A percentile compares a stretch with the other conserved stretches of the same genome.
Evolutionary conservation across 2,888 invertebrate species (phyloP).

Genomic region (Ichneumoninae sp.): DNA sequence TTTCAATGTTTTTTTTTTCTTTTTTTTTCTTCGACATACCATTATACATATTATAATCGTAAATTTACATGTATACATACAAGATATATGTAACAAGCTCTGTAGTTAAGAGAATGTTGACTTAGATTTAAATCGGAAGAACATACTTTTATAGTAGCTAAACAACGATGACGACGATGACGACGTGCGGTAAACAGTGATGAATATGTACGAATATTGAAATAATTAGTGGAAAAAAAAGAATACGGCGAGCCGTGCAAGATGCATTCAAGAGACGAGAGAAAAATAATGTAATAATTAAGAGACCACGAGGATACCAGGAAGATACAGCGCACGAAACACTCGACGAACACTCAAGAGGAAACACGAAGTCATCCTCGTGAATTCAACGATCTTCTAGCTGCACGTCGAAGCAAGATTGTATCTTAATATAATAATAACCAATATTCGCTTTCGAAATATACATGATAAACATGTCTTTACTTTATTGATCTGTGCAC

Average conservation of each 20-base stretch:
- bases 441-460: conserved; percentile 80
- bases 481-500: conserved; percentile 82
- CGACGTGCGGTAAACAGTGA: conserved; percentile 52
- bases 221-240: conserved; percentile 60
- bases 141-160: conserved; percentile 60
- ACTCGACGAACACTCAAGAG: conserved; percentile 69
- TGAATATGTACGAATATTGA: conserved; percentile 58
- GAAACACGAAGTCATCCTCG: conserved; percentile 71
- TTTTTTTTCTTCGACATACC: conserved; percentile 66
- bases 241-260: conserved; percentile 50
- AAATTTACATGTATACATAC: conserved; percentile 72
- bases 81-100: conserved; percentile 71
- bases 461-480: conserved; percentile 80
- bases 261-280: conserved; percentile 14
- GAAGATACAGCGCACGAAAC: conserved; percentile 25
- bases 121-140: conserved; percentile 60
- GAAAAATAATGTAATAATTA: background rate
- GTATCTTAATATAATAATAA: conserved; percentile 80
- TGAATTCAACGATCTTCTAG: conserved; percentile 73
- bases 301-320: conserved; percentile 34
- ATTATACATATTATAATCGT: conserved; percentile 70
- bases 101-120: conserved; percentile 71
- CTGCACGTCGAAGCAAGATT: conserved; percentile 80
- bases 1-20: conserved; percentile 53
- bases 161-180: conserved; percentile 58